Percentiles rank a stretch among this genome's conserved stretches.
Evolutionary conservation across 2,113 vertebrate genomes (phyloP).

Genomic region (Tachysurus fulvidraco): DNA sequence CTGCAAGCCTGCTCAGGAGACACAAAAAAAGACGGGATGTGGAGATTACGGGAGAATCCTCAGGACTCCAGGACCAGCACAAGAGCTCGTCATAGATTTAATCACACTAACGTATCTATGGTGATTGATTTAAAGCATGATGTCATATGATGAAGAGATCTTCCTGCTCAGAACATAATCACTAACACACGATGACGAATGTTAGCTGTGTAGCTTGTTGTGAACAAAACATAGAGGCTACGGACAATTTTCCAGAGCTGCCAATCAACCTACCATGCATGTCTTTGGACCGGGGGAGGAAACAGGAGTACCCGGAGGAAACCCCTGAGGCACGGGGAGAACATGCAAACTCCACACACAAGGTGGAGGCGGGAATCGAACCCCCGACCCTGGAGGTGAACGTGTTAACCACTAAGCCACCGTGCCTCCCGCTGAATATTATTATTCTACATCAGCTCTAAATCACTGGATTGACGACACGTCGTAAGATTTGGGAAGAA

Average conservation of each 20-base stretch:
- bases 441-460: background rate
- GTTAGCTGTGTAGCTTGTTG: background rate
- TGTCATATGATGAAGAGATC: too few relatives aligned
- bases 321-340: too few relatives aligned
- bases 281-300: too few relatives aligned
- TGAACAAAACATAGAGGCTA: background rate
- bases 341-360: too few relatives aligned
- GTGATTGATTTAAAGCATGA: too few relatives aligned
- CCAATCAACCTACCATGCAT: too few relatives aligned
- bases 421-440: too few relatives aligned
- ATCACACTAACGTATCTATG: background rate
- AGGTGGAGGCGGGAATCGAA: too few relatives aligned
- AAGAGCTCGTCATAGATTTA: background rate
- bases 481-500: background rate
- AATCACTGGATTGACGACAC: background rate
- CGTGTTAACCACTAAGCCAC: too few relatives aligned
- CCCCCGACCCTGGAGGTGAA: too few relatives aligned
- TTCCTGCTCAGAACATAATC: background rate
- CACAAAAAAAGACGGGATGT: background rate
- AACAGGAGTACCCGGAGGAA: too few relatives aligned
- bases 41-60: background rate
- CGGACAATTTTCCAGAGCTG: too few relatives aligned
- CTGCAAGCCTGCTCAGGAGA: constrained; percentile 78
- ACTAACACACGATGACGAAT: background rate
- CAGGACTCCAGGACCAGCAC: background rate